Evolutionary conservation across 2,797 vertebrate species (phyloP).

Genomic region (Premnoplex brunnescens): DNA sequence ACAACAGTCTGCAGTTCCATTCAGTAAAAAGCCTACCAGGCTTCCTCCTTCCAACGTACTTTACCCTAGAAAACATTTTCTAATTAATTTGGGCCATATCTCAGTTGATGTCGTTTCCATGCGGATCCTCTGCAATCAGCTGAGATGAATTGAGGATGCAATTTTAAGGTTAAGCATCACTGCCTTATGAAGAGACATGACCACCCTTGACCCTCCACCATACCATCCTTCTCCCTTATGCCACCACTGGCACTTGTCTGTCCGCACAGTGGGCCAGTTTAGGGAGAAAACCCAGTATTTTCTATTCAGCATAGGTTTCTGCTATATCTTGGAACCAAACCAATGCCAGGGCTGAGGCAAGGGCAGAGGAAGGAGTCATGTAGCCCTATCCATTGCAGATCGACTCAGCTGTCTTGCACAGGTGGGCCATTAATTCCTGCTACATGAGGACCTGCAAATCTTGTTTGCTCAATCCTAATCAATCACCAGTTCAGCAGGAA

Average conservation of each 20-base stretch:
- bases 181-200: neutral
- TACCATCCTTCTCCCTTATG: neutral
- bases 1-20: rapidly evolving
- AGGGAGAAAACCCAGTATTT: neutral
- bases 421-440: neutral
- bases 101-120: neutral
- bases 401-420: neutral
- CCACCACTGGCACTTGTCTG: neutral
- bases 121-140: neutral
- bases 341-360: neutral
- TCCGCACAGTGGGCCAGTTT: neutral
- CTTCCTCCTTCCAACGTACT: neutral
- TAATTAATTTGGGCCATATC: neutral
- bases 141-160: rapidly evolving
- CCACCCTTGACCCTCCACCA: neutral
- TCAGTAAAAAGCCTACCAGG: neutral
- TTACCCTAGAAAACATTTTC: neutral
- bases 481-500: neutral
- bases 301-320: neutral
- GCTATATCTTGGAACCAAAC: neutral
- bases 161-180: neutral
- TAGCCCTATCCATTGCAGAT: neutral
- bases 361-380: neutral
- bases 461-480: neutral
- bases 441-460: neutral